A percentile compares a stretch with the other conserved stretches of the same genome.
phyloP scores from a whole-genome alignment of 2,113 vertebrate genomes.

The Oreochromis aureus region DNA sequence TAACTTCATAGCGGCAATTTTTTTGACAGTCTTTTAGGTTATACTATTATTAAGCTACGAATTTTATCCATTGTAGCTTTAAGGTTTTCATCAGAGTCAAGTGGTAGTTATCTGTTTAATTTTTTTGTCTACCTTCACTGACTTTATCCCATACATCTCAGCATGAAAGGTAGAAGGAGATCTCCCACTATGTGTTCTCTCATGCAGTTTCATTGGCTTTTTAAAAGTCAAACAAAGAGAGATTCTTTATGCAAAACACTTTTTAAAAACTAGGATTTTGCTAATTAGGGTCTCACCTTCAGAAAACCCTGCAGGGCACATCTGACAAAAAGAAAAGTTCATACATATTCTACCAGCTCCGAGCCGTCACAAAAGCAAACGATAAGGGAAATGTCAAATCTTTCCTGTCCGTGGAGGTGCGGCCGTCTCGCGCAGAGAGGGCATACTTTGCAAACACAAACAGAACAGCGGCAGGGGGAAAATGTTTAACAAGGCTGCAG shows the following conservation, averaged over 20 bases:
- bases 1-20: background rate
- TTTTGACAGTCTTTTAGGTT: background rate
- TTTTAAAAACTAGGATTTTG: background rate
- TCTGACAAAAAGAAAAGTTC: background rate
- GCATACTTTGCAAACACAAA: background rate
- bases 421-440: background rate
- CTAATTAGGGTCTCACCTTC: background rate
- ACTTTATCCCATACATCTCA: background rate
- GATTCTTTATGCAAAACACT: background rate
- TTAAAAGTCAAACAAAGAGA: background rate
- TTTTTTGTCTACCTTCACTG: background rate
- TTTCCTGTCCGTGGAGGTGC: background rate
- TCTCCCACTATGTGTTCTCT: background rate
- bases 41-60: background rate
- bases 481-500: conserved; percentile 2
- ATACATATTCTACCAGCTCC: background rate
- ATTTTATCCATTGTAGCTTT: background rate
- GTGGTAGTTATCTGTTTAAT: background rate
- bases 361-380: background rate
- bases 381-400: background rate
- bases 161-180: background rate
- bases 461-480: background rate
- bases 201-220: background rate
- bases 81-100: background rate
- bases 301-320: background rate